Conservation (phyloP, 2,113 vertebrate species). For the Melozone crissalis region DNA sequence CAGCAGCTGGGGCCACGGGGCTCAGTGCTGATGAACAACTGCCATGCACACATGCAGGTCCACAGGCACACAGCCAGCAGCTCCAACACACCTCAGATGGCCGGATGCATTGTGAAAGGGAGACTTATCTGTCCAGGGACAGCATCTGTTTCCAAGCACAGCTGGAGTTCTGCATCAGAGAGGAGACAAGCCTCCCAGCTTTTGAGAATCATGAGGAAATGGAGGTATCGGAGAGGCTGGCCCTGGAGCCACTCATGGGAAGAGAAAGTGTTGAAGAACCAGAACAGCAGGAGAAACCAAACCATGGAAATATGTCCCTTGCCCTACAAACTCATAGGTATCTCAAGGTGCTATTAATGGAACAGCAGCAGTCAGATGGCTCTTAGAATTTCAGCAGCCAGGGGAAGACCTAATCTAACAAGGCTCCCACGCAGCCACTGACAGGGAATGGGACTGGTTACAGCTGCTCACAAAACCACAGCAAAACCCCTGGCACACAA, state of each 20-base stretch:
- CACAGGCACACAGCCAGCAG: background rate
- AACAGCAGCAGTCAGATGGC: background rate
- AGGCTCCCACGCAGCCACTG: background rate
- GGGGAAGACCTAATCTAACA: background rate
- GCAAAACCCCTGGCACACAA: background rate
- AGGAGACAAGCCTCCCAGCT: background rate
- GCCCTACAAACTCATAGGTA: background rate
- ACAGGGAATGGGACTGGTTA: background rate
- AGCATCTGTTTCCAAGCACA: background rate
- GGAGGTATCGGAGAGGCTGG: background rate
- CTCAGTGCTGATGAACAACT: background rate
- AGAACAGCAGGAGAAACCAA: slow-evolving; percentile 49
- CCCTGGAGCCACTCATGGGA: slow-evolving; percentile 2
- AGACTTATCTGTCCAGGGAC: background rate
- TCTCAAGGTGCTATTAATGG: slow-evolving; percentile 19
- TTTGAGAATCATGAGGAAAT: background rate
- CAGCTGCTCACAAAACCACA: background rate
- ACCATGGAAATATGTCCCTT: background rate
- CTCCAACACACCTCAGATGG: fast-evolving
- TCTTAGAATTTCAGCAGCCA: slow-evolving; percentile 2
- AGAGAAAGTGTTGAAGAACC: slow-evolving; percentile 42
- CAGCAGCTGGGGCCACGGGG: background rate
- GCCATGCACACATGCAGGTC: background rate
- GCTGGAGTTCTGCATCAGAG: background rate
- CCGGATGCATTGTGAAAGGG: background rate